Percentiles rank a stretch among this genome's conserved stretches.
These are phyloP conservation scores for Plutomurus gul DNA, from an alignment of 1,140 invertebrate species.

Conservation along the genomic window DNA sequence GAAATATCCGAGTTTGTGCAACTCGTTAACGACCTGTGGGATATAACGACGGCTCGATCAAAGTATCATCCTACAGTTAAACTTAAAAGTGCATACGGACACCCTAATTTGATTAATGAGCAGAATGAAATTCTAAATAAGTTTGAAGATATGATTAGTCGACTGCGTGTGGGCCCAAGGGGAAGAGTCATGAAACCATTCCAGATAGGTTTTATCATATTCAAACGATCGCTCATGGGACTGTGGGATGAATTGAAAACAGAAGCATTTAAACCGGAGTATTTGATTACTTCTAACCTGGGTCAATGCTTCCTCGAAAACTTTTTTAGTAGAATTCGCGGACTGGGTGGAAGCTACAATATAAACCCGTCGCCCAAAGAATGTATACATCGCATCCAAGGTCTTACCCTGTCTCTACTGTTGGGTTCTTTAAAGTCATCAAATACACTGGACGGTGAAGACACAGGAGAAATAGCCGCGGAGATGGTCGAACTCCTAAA, in stretches of 20 bases:
- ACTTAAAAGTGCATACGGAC: background rate
- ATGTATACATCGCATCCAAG: background rate
- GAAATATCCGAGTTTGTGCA: background rate
- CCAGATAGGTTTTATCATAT: background rate
- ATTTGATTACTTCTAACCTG: background rate
- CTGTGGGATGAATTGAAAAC: background rate
- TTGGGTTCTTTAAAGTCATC: background rate
- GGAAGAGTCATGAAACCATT: background rate
- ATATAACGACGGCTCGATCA: background rate
- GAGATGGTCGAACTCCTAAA: background rate
- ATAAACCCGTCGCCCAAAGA: background rate
- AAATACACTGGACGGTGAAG: background rate
- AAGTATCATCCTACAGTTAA: background rate
- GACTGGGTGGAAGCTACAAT: background rate
- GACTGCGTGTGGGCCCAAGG: background rate
- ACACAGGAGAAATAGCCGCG: background rate
- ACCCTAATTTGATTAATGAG: background rate
- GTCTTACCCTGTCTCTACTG: background rate
- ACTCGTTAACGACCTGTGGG: background rate
- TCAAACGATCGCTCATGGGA: background rate
- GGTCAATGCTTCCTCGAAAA: background rate
- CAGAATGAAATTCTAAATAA: background rate
- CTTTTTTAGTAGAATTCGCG: background rate
- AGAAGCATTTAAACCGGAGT: too few relatives aligned
- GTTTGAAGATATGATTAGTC: background rate